These are phyloP conservation scores for Noctuana brunneofusca DNA, from an alignment of 2,888 invertebrate genomes.

Conservation along the genomic window DNA sequence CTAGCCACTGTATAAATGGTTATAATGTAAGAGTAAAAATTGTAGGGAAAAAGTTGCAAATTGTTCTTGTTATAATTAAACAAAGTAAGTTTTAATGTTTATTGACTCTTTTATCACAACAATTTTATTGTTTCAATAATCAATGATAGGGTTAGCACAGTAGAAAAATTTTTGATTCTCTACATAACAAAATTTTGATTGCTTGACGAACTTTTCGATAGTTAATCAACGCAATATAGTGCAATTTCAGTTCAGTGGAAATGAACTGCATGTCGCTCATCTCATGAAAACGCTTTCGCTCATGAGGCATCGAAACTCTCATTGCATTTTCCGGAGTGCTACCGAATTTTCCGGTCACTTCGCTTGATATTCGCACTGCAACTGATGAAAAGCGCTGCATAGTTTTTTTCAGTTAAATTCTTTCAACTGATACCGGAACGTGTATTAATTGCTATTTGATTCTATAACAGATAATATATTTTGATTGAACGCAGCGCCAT, in stretches of 20 bases:
- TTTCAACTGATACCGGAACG: constrained; percentile 35
- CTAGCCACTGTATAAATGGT: too few relatives aligned
- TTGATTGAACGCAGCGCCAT: constrained; percentile 18
- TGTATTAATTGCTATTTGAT: constrained; percentile 34
- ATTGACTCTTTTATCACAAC: too few relatives aligned
- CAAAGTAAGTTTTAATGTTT: too few relatives aligned
- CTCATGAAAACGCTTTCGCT: constrained; percentile 40
- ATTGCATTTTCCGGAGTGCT: constrained; percentile 47
- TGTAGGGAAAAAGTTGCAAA: too few relatives aligned
- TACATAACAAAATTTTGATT: constrained; percentile 43
- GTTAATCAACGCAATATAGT: constrained; percentile 52
- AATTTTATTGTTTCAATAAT: too few relatives aligned
- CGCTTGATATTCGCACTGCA: constrained; percentile 50
- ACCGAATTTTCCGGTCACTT: constrained; percentile 64
- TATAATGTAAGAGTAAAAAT: too few relatives aligned
- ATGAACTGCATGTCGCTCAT: constrained; percentile 41
- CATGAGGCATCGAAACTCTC: constrained; percentile 37
- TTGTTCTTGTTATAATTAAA: too few relatives aligned
- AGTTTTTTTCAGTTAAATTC: constrained; percentile 44
- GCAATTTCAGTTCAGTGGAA: constrained; percentile 51
- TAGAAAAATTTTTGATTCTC: neutral
- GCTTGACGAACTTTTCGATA: constrained; percentile 50
- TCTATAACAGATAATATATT: constrained; percentile 22
- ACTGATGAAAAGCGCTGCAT: constrained; percentile 49
- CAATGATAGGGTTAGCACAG: too few relatives aligned